phyloP scores from a whole-genome alignment of 2,113 vertebrate species.

The Dromaius novaehollandiae region DNA sequence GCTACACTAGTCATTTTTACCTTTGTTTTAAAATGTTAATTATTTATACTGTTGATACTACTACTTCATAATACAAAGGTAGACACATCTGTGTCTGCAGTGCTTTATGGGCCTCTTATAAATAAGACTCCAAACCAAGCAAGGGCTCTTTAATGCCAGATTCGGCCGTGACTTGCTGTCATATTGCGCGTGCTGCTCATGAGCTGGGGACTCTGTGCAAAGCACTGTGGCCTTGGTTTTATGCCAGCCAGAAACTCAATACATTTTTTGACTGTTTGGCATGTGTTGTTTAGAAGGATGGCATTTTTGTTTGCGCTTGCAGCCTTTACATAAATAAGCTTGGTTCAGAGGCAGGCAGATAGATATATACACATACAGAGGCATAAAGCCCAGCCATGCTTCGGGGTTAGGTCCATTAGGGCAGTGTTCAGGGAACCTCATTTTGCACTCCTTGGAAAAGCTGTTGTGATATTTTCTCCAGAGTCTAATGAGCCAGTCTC shows the following conservation, averaged over 20 bases:
- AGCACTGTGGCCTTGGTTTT: background rate
- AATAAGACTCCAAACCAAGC: background rate
- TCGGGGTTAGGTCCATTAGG: background rate
- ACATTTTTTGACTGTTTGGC: background rate
- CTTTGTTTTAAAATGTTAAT: background rate
- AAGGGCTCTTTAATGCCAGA: background rate
- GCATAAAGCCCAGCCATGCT: background rate
- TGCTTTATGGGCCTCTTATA: background rate
- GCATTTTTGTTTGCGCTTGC: conserved; percentile 6
- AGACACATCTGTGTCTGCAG: background rate
- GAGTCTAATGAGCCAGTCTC: background rate
- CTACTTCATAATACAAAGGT: background rate
- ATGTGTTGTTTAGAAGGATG: background rate
- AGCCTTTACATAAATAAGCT: background rate
- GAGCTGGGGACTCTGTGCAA: background rate
- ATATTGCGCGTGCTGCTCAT: accelerated
- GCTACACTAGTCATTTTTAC: background rate
- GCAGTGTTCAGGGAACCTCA: background rate
- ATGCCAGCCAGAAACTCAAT: background rate
- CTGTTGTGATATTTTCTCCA: background rate
- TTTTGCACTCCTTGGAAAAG: background rate
- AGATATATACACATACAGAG: background rate
- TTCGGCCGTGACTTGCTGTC: background rate
- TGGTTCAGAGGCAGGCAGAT: background rate
- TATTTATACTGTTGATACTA: background rate